A percentile compares a stretch with the other conserved stretches of the same genome.
These are phyloP conservation scores for Xanthorhoe spadicearia DNA, from an alignment of 2,888 invertebrate genomes.

Conservation along the genomic window DNA sequence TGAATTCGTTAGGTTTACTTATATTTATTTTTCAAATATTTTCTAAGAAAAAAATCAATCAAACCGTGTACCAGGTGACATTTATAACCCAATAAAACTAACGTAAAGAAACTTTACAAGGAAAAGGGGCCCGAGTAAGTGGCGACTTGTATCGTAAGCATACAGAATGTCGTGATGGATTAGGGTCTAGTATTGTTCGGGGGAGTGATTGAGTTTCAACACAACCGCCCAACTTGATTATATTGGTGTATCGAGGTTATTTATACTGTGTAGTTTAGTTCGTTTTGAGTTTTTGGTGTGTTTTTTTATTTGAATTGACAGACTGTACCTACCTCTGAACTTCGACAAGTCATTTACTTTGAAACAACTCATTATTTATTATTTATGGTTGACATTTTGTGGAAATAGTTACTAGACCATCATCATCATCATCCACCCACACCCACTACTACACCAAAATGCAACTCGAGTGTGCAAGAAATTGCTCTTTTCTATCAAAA, in stretches of 20 bases:
- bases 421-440: too few species aligned
- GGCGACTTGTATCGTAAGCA: constrained; percentile 3
- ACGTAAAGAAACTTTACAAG: not conserved
- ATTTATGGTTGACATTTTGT: too few species aligned
- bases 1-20: too few species aligned
- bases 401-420: too few species aligned
- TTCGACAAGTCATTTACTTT: too few species aligned
- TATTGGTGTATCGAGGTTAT: not conserved
- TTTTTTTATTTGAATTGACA: too few species aligned
- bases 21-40: too few species aligned
- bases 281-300: not conserved
- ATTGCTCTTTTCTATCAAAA: too few species aligned
- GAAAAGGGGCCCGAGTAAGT: not conserved
- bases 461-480: too few species aligned
- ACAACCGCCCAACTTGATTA: not conserved
- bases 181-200: constrained; percentile 3
- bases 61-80: not conserved
- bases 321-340: too few species aligned
- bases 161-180: constrained; percentile 11
- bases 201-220: constrained; percentile 7
- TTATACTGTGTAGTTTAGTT: not conserved
- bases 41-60: not conserved
- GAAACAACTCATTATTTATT: too few species aligned
- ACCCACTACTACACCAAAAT: too few species aligned
- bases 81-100: constrained; percentile 1